phyloP scores from a whole-genome alignment of 2,113 vertebrate species.

The Chaenocephalus aceratus region DNA sequence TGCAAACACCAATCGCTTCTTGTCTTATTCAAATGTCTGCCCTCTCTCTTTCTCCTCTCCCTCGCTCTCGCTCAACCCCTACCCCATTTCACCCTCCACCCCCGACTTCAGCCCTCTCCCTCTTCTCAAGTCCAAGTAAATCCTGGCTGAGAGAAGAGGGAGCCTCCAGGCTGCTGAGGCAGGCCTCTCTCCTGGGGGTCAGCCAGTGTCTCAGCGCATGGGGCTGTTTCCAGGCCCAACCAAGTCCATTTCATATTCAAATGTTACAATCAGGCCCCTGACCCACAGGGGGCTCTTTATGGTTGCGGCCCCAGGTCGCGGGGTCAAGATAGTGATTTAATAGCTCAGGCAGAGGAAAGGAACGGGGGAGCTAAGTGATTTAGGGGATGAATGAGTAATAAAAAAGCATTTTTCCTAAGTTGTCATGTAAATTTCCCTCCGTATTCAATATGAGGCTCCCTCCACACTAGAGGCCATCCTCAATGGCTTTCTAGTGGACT shows the following conservation, averaged over 20 bases:
- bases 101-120: constrained; percentile 66
- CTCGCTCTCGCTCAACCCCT: constrained; percentile 71
- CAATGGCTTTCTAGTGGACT: constrained; percentile 74
- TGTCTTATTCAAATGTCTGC: constrained; percentile 87
- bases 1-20: constrained; percentile 86
- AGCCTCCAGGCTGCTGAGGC: constrained; percentile 68
- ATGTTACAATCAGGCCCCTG: constrained; percentile 86
- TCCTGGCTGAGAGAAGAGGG: constrained; percentile 68
- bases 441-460: constrained; percentile 65
- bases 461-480: constrained; percentile 53
- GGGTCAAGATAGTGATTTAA: constrained; percentile 89
- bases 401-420: constrained; percentile 86
- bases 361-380: constrained; percentile 80
- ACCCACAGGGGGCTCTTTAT: constrained; percentile 86
- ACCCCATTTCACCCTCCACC: constrained; percentile 46
- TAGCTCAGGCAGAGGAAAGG: constrained; percentile 81
- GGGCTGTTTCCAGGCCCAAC: constrained; percentile 84
- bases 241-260: constrained; percentile 88
- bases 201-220: constrained; percentile 75
- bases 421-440: constrained; percentile 82
- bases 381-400: constrained; percentile 85
- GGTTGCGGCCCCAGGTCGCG: constrained; percentile 80
- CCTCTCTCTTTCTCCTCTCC: constrained; percentile 75
- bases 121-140: constrained; percentile 86
- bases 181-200: constrained; percentile 83